Evolutionary conservation across 2,113 vertebrate genomes (phyloP).

Genomic region (Maccullochella peelii): DNA sequence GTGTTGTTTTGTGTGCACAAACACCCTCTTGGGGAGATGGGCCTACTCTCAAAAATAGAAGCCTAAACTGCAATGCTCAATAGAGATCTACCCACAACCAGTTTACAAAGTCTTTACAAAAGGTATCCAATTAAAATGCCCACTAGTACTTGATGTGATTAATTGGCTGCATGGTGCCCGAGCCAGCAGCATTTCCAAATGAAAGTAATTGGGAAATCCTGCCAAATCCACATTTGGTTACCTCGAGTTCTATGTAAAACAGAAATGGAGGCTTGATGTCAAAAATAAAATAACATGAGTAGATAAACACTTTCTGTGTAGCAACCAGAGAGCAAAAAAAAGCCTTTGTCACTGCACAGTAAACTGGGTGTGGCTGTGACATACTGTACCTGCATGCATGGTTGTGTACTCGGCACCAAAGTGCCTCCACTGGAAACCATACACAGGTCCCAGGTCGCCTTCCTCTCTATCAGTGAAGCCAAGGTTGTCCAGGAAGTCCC

Average conservation of each 20-base stretch:
- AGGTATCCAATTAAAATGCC: neutral
- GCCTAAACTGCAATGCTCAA: neutral
- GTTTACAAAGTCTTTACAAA: neutral
- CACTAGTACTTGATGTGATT: neutral
- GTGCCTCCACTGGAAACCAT: conserved; percentile 99
- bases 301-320: neutral
- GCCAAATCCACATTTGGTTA: neutral
- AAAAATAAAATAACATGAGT: neutral
- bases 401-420: conserved; percentile 96
- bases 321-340: neutral
- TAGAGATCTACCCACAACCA: neutral
- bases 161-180: neutral
- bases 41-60: too few species aligned
- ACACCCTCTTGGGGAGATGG: too few species aligned
- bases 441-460: conserved; percentile 96
- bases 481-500: conserved; percentile 91
- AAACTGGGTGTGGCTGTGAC: neutral
- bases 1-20: too few species aligned
- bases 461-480: conserved; percentile 92
- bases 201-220: too few species aligned
- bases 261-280: neutral
- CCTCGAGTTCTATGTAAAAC: neutral
- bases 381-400: conserved; percentile 89
- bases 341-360: neutral
- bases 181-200: neutral